Percentiles rank a stretch among this genome's conserved stretches.
These are phyloP conservation scores for Anseranas semipalmata DNA, from an alignment of 2,113 vertebrate species.

Conservation along the genomic window DNA sequence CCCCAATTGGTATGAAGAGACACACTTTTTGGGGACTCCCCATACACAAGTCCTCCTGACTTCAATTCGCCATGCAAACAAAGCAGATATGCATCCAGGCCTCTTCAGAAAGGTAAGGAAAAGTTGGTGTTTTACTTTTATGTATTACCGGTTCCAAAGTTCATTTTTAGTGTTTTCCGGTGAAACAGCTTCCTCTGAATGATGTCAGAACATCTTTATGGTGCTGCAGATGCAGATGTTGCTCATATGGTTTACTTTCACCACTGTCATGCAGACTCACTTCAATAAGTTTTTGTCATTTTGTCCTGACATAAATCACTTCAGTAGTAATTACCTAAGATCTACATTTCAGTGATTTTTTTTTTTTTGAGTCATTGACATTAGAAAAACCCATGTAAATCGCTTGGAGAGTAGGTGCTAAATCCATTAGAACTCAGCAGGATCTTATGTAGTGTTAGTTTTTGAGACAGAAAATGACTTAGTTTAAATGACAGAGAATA, in stretches of 20 bases:
- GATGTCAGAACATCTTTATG: background rate
- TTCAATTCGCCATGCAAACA: background rate
- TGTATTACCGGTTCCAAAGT: background rate
- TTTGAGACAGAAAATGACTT: background rate
- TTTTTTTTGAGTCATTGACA: background rate
- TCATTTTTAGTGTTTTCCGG: background rate
- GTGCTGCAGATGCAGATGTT: background rate
- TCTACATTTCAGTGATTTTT: background rate
- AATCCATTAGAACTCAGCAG: conserved; percentile 2
- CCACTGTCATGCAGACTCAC: background rate
- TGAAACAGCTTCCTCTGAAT: background rate
- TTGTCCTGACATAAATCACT: background rate
- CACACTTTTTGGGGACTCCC: background rate
- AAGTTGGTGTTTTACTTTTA: background rate
- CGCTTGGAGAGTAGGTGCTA: background rate
- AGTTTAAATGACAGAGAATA: conserved; percentile 5
- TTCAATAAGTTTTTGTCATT: background rate
- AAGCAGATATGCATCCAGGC: background rate
- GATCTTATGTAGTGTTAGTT: background rate
- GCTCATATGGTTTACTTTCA: background rate
- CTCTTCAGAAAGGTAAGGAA: background rate
- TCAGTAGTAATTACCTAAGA: conserved; percentile 6
- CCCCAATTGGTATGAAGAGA: background rate
- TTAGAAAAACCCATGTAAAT: background rate
- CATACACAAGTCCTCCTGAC: background rate